Conservation (phyloP, 2,888 invertebrate species). For the Phasia obesa region DNA sequence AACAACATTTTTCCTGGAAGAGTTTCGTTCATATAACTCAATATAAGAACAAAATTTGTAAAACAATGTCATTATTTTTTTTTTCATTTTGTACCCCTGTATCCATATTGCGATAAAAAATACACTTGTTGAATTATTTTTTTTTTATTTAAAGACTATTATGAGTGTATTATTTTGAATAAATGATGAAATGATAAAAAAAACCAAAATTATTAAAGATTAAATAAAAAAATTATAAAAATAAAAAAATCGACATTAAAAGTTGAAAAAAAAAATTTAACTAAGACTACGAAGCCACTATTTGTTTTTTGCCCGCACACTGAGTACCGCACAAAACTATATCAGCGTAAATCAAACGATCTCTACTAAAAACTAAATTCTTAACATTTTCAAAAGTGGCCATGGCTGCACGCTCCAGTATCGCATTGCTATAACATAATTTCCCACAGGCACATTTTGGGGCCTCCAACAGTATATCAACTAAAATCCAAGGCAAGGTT, state of each 20-base stretch:
- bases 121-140: too few relatives aligned
- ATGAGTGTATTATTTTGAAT: too few relatives aligned
- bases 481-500: constrained; percentile 77
- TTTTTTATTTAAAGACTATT: too few relatives aligned
- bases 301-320: constrained; percentile 74
- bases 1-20: too few relatives aligned
- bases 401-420: constrained; percentile 77
- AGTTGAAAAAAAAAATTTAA: neutral
- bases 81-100: too few relatives aligned
- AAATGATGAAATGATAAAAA: too few relatives aligned
- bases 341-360: constrained; percentile 80
- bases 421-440: constrained; percentile 76
- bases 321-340: constrained; percentile 78
- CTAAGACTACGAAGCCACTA: constrained; percentile 56
- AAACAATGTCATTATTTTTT: too few relatives aligned
- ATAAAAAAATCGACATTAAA: neutral
- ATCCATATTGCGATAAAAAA: too few relatives aligned
- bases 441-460: constrained; percentile 80
- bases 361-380: constrained; percentile 79
- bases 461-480: constrained; percentile 78
- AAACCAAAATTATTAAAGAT: neutral
- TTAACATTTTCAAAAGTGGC: constrained; percentile 79
- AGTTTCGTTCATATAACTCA: too few relatives aligned
- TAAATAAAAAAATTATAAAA: neutral
- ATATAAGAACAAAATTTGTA: too few relatives aligned